phyloP scores from a whole-genome alignment of 2,888 invertebrate species.

The Lasioglossum vierecki region DNA sequence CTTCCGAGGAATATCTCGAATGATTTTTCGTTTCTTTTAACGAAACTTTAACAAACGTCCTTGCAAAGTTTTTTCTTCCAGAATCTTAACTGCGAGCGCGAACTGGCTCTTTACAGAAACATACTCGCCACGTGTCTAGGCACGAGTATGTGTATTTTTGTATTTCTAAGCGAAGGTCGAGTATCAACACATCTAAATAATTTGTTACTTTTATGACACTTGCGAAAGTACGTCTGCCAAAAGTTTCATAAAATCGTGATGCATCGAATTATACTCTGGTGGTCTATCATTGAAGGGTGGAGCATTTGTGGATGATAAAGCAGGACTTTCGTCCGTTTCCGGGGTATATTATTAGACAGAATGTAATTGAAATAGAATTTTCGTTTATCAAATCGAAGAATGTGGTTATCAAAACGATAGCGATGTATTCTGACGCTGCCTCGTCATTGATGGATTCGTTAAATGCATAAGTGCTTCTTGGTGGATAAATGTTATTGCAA shows the following conservation, averaged over 20 bases:
- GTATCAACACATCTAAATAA: neutral
- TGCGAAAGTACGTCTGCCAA: constrained; percentile 1
- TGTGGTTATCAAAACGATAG: neutral
- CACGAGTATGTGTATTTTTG: neutral
- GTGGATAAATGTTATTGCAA: constrained; percentile 19
- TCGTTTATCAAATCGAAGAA: neutral
- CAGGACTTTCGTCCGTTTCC: neutral
- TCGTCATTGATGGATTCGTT: neutral
- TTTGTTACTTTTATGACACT: neutral
- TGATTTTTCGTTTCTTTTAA: neutral
- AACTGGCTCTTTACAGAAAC: neutral
- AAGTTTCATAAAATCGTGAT: neutral
- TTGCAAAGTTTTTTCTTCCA: neutral
- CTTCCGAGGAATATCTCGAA: neutral
- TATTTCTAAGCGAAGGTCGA: neutral
- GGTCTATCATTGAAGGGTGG: neutral
- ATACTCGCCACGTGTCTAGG: no score
- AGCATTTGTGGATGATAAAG: neutral
- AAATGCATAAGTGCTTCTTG: neutral
- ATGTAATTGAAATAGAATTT: neutral
- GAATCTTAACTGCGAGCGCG: neutral
- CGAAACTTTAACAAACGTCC: neutral
- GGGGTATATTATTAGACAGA: neutral
- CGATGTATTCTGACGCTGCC: neutral
- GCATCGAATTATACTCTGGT: neutral